Conservation (phyloP, 2,797 vertebrate genomes). For the Molossus alvarezi region DNA sequence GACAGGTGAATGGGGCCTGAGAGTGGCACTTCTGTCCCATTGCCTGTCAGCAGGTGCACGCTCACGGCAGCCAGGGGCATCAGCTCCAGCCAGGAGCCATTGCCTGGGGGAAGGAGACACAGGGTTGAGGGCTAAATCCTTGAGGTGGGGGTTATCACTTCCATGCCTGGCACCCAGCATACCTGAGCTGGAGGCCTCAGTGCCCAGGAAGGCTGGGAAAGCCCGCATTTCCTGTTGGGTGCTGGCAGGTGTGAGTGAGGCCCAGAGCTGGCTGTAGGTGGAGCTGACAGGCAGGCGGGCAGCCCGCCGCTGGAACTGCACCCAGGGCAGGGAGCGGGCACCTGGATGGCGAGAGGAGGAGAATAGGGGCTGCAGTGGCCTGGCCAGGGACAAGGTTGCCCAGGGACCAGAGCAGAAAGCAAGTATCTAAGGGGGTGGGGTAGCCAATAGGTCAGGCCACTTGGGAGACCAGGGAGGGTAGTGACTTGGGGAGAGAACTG, state of each 20-base stretch:
- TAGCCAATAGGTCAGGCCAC: neutral
- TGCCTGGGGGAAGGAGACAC: slow-evolving; percentile 87
- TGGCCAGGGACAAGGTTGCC: neutral
- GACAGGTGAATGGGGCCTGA: slow-evolving; percentile 95
- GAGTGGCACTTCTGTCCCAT: slow-evolving; percentile 94
- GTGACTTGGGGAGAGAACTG: neutral
- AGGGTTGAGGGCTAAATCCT: neutral
- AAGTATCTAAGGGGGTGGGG: neutral
- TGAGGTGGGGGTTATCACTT: neutral
- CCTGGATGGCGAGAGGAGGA: slow-evolving; percentile 89
- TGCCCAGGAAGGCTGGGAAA: slow-evolving; percentile 97
- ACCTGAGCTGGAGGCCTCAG: slow-evolving; percentile 95
- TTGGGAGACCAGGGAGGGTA: neutral
- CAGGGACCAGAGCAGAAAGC: neutral
- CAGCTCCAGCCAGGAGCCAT: slow-evolving; percentile 95
- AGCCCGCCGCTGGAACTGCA: slow-evolving; percentile 96
- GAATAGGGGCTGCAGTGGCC: slow-evolving; percentile 33
- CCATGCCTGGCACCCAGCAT: neutral
- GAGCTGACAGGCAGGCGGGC: slow-evolving; percentile 93
- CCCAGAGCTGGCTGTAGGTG: slow-evolving; percentile 95
- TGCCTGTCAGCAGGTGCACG: slow-evolving; percentile 94
- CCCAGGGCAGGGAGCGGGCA: slow-evolving; percentile 95
- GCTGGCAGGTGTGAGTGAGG: slow-evolving; percentile 95
- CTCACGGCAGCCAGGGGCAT: slow-evolving; percentile 95
- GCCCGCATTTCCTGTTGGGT: slow-evolving; percentile 94